A percentile compares a stretch with the other conserved stretches of the same genome.
These are phyloP conservation scores for Melipona beecheii DNA, from an alignment of 2,888 invertebrate genomes.

Conservation along the genomic window DNA sequence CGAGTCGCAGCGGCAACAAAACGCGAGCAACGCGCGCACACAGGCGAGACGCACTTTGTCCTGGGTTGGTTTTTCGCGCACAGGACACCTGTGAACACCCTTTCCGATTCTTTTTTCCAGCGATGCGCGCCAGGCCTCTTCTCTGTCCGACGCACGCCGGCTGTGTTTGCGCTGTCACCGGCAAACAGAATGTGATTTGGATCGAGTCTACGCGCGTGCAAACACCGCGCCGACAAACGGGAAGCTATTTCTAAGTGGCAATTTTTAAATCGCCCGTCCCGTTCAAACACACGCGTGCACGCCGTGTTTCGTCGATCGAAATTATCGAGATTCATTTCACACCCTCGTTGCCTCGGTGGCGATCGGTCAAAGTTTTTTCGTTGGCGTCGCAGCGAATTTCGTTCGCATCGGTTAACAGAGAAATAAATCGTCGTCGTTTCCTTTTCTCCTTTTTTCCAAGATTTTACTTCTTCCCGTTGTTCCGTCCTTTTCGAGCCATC, in stretches of 20 bases:
- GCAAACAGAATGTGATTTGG: constrained; percentile 38
- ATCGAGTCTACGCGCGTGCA: constrained; percentile 44
- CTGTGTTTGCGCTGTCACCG: constrained; percentile 35
- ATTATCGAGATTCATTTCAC: background rate
- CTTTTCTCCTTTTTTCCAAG: too few species aligned
- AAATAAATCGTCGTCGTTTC: too few species aligned
- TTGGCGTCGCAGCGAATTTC: too few species aligned
- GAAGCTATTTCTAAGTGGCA: constrained; percentile 17
- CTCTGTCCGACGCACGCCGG: background rate
- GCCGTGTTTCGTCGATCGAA: background rate
- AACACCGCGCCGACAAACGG: constrained; percentile 11
- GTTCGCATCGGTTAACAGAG: too few species aligned
- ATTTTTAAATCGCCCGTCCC: constrained; percentile 20
- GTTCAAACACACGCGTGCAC: too few species aligned
- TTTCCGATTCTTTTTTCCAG: constrained; percentile 30
- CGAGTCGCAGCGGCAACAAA: constrained; percentile 45
- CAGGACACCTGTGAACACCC: constrained; percentile 50
- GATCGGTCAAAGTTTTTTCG: background rate
- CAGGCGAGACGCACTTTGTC: constrained; percentile 42
- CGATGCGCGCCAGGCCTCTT: constrained; percentile 20
- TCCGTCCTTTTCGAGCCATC: background rate
- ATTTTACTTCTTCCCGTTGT: background rate
- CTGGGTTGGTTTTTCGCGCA: constrained; percentile 50
- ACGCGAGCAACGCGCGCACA: constrained; percentile 22
- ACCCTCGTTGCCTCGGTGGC: too few species aligned